Base-by-base conservation (phyloP, 2,888 invertebrate genomes). In the Tanypteryx hageni region DNA sequence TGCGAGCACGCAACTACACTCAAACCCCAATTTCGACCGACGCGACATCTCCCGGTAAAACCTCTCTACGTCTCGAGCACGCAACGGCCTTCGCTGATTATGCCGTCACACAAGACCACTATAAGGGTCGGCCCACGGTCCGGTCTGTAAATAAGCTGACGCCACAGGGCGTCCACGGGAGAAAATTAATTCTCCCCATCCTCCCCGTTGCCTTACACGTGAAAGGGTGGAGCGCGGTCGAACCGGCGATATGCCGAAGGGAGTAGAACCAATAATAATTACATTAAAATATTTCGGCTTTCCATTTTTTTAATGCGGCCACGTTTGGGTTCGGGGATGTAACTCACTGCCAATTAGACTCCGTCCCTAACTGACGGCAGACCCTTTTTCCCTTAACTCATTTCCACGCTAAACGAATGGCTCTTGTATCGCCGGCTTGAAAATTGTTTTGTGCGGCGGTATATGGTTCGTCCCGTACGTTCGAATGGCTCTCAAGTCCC, bases 221-320 rank as follows among this genome's bases (percentile, higher is more conserved):
- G 76, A 76, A 11, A 27, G 76, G 27, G 76, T 27, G 76, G 61
- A 22, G 76, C 22, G 1, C 22, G 76, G 76, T 76, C 27, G 22
- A 2, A 27, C 27, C 27, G 27, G 76, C 27, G 22, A 76, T 76
- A 76, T 76, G 76, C 76, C 76, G 27, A 76, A 76, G 76, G 76
- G 76, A 76, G 76, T 76, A 76, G 76, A 76, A 76, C 76, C 76
- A 76, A 76, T 76, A 76, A 76, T 76, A 76, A 76, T 76, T 76
- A 76, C 76, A 76, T 76, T 76, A 76, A 76, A 76, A 76, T 76
- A 76, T 76, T 76, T 76, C 76, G 22, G 22, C 76, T 76, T 76
- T 76, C 27, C 76, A 76, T 76, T 76, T 76, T 76, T 76, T 27
- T 27, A 68, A 64, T 64, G 64, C 76, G 76, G 22, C 76, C 76